These are phyloP conservation scores for Falco columbarius DNA, from an alignment of 2,797 vertebrate species.

Conservation along the genomic window DNA sequence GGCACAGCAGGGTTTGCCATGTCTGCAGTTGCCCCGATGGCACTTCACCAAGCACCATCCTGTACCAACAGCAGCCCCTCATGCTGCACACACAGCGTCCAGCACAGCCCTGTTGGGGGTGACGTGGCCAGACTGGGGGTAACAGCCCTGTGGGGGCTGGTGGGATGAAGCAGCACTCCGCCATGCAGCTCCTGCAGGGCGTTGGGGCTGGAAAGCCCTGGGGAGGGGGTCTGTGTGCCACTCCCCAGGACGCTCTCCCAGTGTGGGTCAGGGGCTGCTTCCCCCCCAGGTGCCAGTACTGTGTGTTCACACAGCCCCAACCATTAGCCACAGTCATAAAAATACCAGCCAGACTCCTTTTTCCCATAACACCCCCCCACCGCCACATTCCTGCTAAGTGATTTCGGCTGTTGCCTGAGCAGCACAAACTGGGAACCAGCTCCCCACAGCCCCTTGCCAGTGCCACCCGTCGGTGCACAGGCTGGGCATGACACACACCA, in stretches of 20 bases:
- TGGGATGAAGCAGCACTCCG: not conserved
- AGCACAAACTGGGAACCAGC: not conserved
- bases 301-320: not conserved
- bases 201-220: not conserved
- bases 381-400: not conserved
- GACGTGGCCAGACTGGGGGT: not conserved
- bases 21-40: fast-evolving
- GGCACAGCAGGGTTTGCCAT: fast-evolving
- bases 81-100: not conserved
- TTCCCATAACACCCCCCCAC: not conserved
- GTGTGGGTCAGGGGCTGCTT: not conserved
- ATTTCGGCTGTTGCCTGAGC: not conserved
- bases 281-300: not conserved
- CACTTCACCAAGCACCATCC: not conserved
- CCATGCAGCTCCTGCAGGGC: too few species aligned
- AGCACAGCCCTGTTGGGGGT: not conserved
- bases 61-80: fast-evolving
- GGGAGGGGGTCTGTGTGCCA: not conserved
- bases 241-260: not conserved
- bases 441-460: not conserved
- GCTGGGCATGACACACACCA: fast-evolving
- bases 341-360: not conserved
- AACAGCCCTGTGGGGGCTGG: not conserved
- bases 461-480: fast-evolving
- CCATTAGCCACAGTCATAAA: not conserved